These are phyloP conservation scores for Apostichopus californicus DNA, from an alignment of 35 echinoderm and acorn worm species.

Conservation along the genomic window DNA sequence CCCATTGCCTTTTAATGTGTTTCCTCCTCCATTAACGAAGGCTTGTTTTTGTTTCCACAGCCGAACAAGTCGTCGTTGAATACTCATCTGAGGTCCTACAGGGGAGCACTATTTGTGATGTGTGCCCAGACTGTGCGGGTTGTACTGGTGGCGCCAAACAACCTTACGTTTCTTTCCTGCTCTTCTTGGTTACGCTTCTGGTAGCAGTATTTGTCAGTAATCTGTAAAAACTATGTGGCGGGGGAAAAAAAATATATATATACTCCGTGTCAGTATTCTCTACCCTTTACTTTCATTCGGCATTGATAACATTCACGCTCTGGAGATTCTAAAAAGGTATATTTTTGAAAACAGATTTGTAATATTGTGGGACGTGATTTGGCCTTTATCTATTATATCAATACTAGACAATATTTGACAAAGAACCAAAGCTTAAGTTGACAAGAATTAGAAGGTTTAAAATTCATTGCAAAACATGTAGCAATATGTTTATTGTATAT, in stretches of 20 bases:
- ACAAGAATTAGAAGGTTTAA: too few relatives aligned
- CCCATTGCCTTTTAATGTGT: not conserved
- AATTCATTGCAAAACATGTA: too few relatives aligned
- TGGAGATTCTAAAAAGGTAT: too few relatives aligned
- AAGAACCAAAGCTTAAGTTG: too few relatives aligned
- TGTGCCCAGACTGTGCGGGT: slow-evolving; percentile 32
- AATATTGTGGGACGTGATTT: too few relatives aligned
- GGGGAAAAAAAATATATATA: not conserved
- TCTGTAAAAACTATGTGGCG: not conserved
- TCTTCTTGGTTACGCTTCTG: slow-evolving; percentile 4
- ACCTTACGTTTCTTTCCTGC: slow-evolving; percentile 3
- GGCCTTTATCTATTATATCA: too few relatives aligned
- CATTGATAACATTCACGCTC: too few relatives aligned
- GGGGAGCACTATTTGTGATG: slow-evolving; percentile 16
- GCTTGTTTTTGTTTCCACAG: not conserved
- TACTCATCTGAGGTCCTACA: slow-evolving; percentile 2
- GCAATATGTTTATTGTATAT: too few relatives aligned
- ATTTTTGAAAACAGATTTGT: too few relatives aligned
- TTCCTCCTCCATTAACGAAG: not conserved
- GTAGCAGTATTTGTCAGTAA: slow-evolving; percentile 35
- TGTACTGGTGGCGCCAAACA: slow-evolving; percentile 22
- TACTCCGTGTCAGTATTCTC: not conserved
- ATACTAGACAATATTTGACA: too few relatives aligned
- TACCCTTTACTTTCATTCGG: too few relatives aligned
- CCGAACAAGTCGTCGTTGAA: not conserved